Evolutionary conservation across 2,797 vertebrate genomes (phyloP), one percentile per base, ranked within the genome.

Genomic region (Poliocrania exsul): DNA sequence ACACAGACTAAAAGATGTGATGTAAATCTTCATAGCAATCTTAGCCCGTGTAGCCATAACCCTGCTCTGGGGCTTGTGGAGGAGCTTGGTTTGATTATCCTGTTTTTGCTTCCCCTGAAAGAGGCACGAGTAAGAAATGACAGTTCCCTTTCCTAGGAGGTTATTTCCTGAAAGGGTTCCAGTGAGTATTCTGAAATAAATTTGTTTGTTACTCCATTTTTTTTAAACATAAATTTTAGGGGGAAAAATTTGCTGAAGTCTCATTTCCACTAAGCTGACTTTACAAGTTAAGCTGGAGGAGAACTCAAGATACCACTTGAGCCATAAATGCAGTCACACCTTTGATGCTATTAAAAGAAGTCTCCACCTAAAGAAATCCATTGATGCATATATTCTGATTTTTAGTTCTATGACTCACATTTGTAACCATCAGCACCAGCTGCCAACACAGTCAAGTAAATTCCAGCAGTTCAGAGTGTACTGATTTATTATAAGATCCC

Each of bases 401-500:
- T 94, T 88, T 80, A 90, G 82, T 96, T 94, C 89, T 94, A 82
- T 61, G 70, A 60, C 64, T 96, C 93, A 90, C 49, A 70, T 96
- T 96, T 93, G 92, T 96, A 91, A 91, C 78, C 92, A 96, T 96
- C 95, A 90, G 73, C 73, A 88, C 77, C 93, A 93, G 85, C 89
- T 95, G 88, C 89, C 94, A 93, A 71, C 82, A 92, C 56, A 91
- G 89, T 83, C 82, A 94, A 86, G 93, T 95, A 91, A 88, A 92
- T 94, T 94, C 73, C 77, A 88, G 89, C 82, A 90, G 61, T 92
- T 92, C 93, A 67, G 42, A 28, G 46, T 75, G 64, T 84, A 40
- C 80, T 88, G 95, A 96, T 96, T 93, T 93, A 90, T 93, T 73
- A 88, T 96, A 96, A 96, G 91, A 96, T 94, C 54, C 84, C 62